Evolutionary conservation across 2,888 invertebrate species (phyloP).

Genomic region (Callinectes sapidus): DNA sequence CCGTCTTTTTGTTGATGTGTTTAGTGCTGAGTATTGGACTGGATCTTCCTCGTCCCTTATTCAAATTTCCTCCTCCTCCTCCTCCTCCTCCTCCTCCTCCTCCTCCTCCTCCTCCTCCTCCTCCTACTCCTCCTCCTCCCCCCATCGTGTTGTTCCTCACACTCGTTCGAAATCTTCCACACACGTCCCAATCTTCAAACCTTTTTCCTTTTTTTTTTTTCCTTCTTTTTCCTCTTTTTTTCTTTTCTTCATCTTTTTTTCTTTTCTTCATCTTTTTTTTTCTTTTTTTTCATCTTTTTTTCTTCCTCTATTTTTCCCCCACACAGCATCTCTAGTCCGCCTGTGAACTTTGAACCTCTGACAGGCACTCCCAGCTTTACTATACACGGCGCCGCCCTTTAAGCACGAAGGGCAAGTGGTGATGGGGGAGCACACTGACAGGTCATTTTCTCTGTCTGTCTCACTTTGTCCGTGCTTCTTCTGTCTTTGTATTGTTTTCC

Average conservation of each 20-base stretch:
- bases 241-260: not conserved
- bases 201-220: not conserved
- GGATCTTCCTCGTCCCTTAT: not conserved
- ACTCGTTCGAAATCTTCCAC: no score
- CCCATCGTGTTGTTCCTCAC: no score
- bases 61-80: not conserved
- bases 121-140: not conserved
- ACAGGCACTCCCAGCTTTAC: not conserved
- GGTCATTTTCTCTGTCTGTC: not conserved
- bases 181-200: not conserved
- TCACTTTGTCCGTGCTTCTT: not conserved
- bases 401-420: not conserved
- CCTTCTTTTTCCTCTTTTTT: not conserved
- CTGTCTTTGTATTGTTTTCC: not conserved
- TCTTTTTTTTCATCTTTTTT: not conserved
- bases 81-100: not conserved
- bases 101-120: not conserved
- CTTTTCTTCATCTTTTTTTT: not conserved
- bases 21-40: not conserved
- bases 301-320: not conserved
- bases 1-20: not conserved
- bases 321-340: not conserved
- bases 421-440: not conserved
- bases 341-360: not conserved
- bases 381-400: not conserved